These are phyloP conservation scores for Apantesis nais DNA, from an alignment of 2,888 invertebrate species.

Conservation along the genomic window DNA sequence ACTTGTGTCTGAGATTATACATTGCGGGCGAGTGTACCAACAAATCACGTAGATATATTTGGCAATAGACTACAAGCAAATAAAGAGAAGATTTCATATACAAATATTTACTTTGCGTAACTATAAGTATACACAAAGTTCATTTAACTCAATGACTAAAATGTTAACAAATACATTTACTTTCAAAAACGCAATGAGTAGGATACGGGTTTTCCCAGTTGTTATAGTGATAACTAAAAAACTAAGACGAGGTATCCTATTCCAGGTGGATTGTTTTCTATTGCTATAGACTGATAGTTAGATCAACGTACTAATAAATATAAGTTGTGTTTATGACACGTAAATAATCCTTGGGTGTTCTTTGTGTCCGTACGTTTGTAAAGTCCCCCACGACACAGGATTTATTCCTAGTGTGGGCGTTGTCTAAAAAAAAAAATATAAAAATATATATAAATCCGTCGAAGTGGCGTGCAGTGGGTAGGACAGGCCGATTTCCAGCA, in stretches of 20 bases:
- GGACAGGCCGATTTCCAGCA: too few relatives aligned
- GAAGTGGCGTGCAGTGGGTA: too few relatives aligned
- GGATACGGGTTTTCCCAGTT: constrained; percentile 3
- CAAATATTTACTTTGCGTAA: constrained; percentile 38
- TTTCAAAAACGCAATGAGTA: neutral
- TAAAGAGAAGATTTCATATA: constrained; percentile 44
- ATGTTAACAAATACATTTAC: constrained; percentile 4
- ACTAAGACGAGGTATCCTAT: neutral
- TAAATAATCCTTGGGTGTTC: too few relatives aligned
- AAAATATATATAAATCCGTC: too few relatives aligned
- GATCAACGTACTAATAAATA: neutral
- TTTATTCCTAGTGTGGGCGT: too few relatives aligned
- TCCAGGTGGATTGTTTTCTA: too few relatives aligned
- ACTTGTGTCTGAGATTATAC: constrained; percentile 35
- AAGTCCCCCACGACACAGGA: too few relatives aligned
- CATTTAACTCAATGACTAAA: constrained; percentile 31
- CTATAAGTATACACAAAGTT: constrained; percentile 23
- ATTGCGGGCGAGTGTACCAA: constrained; percentile 28
- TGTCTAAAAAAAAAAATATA: too few relatives aligned
- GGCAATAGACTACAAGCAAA: constrained; percentile 46
- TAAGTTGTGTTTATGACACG: neutral
- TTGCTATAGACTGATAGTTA: neutral
- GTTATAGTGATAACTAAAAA: neutral
- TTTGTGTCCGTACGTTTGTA: too few relatives aligned
- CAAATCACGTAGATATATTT: constrained; percentile 49